phyloP scores from a whole-genome alignment of 1,140 invertebrate genomes.

The Lamellibrachia luymesi region DNA sequence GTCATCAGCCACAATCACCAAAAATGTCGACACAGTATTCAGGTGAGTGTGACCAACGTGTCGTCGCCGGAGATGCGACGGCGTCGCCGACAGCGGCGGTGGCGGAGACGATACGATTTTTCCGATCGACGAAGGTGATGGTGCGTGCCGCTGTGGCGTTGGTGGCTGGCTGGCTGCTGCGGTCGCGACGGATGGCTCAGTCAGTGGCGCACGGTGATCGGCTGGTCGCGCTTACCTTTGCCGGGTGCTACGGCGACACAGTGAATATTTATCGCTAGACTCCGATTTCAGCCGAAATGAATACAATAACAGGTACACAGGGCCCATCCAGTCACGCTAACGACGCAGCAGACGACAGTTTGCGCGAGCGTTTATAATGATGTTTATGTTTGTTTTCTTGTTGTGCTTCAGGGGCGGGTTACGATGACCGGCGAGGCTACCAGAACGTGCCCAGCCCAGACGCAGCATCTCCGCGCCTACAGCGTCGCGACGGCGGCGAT shows the following conservation, averaged over 20 bases:
- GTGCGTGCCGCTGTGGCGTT: not conserved
- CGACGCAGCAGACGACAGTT: not conserved
- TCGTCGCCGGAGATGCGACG: not conserved
- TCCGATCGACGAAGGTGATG: not conserved
- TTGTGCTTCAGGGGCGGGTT: slow-evolving; percentile 37
- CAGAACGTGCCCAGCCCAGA: slow-evolving; percentile 25
- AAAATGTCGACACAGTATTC: not conserved
- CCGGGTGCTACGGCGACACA: not conserved
- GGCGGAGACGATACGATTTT: not conserved
- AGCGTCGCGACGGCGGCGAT: too few relatives aligned
- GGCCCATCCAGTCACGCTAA: not conserved
- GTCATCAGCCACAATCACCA: not conserved
- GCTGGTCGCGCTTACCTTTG: not conserved
- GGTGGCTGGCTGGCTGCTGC: not conserved
- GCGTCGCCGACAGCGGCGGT: not conserved
- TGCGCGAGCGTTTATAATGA: not conserved
- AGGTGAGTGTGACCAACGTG: not conserved
- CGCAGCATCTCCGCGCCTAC: slow-evolving; percentile 26
- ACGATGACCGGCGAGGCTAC: slow-evolving; percentile 33
- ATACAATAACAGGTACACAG: not conserved
- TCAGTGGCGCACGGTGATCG: not conserved
- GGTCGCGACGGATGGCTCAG: not conserved
- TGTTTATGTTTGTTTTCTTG: slow-evolving; percentile 14
- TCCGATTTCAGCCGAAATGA: not conserved
- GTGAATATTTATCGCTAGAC: not conserved